phyloP scores from a whole-genome alignment of 2,797 vertebrate species.

The Coregonus sp. region DNA sequence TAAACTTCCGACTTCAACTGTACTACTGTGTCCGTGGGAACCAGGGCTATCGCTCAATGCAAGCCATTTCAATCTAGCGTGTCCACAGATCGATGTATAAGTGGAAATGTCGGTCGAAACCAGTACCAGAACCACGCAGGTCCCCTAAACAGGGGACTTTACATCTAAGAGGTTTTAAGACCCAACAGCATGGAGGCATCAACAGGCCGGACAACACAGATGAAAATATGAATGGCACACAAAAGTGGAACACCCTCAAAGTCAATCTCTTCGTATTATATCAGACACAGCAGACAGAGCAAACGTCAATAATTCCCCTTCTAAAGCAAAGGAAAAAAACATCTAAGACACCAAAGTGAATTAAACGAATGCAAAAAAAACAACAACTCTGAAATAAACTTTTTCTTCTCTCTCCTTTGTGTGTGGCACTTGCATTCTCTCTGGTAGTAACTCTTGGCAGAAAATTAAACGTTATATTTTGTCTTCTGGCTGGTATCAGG shows the following conservation, averaged over 20 bases:
- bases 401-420: constrained; percentile 29
- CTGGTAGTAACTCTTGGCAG: constrained; percentile 45
- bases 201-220: not conserved
- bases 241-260: not conserved
- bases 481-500: constrained; percentile 53
- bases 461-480: constrained; percentile 67
- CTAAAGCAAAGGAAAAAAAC: not conserved
- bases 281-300: not conserved
- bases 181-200: not conserved
- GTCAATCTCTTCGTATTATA: not conserved
- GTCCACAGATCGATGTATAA: too few relatives aligned
- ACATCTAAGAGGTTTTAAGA: too few relatives aligned
- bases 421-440: constrained; percentile 58
- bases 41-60: too few relatives aligned
- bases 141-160: too few relatives aligned
- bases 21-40: too few relatives aligned
- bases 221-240: not conserved
- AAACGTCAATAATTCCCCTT: not conserved
- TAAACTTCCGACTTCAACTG: too few relatives aligned
- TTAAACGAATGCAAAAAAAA: not conserved
- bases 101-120: too few relatives aligned
- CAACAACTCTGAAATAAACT: not conserved
- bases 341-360: not conserved
- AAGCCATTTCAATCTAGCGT: too few relatives aligned
- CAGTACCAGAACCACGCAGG: too few relatives aligned